Conservation (phyloP, 2,113 vertebrate species). For the Passerina amoena region DNA sequence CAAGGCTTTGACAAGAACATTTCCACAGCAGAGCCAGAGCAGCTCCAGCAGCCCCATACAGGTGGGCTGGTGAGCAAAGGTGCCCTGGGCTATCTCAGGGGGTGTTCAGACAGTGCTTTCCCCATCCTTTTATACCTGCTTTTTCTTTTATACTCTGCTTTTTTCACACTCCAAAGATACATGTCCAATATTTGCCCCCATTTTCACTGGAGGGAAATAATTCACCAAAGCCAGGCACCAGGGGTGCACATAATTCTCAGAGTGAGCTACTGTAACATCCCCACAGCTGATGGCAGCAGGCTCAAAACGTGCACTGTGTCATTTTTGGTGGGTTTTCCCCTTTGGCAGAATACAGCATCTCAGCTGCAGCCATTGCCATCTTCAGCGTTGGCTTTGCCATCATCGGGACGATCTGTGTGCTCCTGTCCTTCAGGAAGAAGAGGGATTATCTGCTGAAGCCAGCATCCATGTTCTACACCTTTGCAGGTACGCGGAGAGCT, state of each 20-base stretch:
- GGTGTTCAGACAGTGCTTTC: accelerated
- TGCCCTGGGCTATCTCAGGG: neutral
- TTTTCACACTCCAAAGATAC: neutral
- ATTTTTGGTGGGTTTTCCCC: neutral
- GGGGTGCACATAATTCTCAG: accelerated
- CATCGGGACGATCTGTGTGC: conserved; percentile 82
- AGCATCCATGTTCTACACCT: conserved; percentile 92
- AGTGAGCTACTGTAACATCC: neutral
- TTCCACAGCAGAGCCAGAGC: accelerated
- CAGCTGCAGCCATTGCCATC: conserved; percentile 93
- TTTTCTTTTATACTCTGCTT: neutral
- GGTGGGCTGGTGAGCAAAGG: neutral
- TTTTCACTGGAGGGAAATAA: neutral
- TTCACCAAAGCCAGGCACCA: neutral
- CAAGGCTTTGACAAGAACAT: neutral
- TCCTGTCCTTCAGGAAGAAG: conserved; percentile 83
- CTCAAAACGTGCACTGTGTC: neutral
- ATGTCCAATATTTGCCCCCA: accelerated
- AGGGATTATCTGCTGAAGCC: conserved; percentile 92
- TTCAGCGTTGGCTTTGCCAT: conserved; percentile 90
- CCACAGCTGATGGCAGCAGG: neutral
- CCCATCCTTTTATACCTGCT: neutral
- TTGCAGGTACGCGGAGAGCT: conserved; percentile 78
- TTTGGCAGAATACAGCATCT: conserved; percentile 94
- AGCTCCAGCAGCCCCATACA: accelerated